These are phyloP conservation scores for Drosophila austrosaltans DNA, from an alignment of 2,888 invertebrate species.

Conservation along the genomic window DNA sequence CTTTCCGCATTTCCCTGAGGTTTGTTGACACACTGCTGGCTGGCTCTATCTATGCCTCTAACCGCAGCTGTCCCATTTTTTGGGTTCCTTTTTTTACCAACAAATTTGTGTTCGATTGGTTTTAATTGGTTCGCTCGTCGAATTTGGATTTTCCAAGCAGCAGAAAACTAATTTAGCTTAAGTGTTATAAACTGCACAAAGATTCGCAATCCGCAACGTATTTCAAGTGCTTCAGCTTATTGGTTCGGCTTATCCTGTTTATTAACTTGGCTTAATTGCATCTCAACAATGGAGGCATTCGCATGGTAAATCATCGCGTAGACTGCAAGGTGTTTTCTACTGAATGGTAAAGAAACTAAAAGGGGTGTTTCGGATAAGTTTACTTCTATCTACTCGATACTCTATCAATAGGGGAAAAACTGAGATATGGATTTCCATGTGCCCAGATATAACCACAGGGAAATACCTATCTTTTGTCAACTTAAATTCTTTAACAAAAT, in stretches of 20 bases:
- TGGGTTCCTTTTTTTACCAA: slow-evolving; percentile 37
- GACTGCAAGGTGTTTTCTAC: no score
- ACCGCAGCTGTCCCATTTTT: slow-evolving; percentile 32
- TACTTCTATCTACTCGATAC: no score
- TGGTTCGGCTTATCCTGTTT: slow-evolving; percentile 25
- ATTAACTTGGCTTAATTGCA: slow-evolving; percentile 6
- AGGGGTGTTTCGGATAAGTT: no score
- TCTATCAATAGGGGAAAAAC: no score
- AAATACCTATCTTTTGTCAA: no score
- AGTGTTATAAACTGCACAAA: slow-evolving; percentile 23
- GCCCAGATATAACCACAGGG: no score
- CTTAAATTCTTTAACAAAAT: no score
- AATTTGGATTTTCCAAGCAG: slow-evolving; percentile 17
- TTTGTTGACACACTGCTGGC: slow-evolving; percentile 68
- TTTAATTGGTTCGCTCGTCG: slow-evolving; percentile 50
- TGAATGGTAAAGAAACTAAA: no score
- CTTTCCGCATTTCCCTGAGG: slow-evolving; percentile 51
- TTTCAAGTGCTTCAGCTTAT: background rate
- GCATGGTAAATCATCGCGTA: background rate
- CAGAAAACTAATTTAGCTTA: slow-evolving; percentile 40
- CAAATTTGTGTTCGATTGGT: slow-evolving; percentile 26
- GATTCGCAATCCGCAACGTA: slow-evolving; percentile 22
- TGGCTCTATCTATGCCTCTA: slow-evolving; percentile 20
- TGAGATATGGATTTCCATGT: no score
- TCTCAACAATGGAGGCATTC: background rate